Evolutionary conservation across 2,113 vertebrate genomes (phyloP), one percentile per base, ranked within the genome.

Genomic region (Bufo bufo): DNA sequence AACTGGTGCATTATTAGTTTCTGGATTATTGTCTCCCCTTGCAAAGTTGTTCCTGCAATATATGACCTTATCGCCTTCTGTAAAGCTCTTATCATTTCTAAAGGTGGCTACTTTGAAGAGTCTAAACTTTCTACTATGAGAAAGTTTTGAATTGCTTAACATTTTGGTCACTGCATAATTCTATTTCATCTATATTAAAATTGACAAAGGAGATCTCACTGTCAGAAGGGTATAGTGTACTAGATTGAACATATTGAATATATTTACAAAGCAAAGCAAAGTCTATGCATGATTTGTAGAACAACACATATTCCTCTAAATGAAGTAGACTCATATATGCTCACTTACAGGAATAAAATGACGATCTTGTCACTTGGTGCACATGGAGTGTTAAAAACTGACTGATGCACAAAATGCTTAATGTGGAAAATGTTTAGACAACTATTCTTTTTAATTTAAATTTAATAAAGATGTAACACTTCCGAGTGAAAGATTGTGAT

Each of bases 381-480:
- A 78, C 19, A 54, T 49, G 16, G 49, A 77, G 72, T 65, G 14
- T 65, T 47, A 86, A 19, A 65, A 43, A 66, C 45, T 63, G 56
- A 49, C 43, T 43, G 10, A 77, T 77, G 43, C 20, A 23, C 71
- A 63, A 47, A 59, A 61, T 3, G 4, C n/a, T 8, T 16, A 63
- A 63, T 56, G 49, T 23, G 16, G 84, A 59, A 61, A 59, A 66
- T 82, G 78, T 81, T 87, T 82, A 59, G 65, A 81, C 33, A 87
- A 61, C 65, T 59, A 58, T 87, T 56, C 47, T 77, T 66, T 74
- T 82, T 87, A 72, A 75, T 82, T 82, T 49, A 45, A 50, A 19
- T 82, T 75, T 82, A 82, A 75, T 82, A 82, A 81, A 72, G 43
- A 87, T 82, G 63, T 87, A 80, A 82, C 79, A 82, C 66, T 72